These are phyloP conservation scores for Cranoglanis bouderius DNA, from an alignment of 2,113 vertebrate genomes.

Conservation along the genomic window DNA sequence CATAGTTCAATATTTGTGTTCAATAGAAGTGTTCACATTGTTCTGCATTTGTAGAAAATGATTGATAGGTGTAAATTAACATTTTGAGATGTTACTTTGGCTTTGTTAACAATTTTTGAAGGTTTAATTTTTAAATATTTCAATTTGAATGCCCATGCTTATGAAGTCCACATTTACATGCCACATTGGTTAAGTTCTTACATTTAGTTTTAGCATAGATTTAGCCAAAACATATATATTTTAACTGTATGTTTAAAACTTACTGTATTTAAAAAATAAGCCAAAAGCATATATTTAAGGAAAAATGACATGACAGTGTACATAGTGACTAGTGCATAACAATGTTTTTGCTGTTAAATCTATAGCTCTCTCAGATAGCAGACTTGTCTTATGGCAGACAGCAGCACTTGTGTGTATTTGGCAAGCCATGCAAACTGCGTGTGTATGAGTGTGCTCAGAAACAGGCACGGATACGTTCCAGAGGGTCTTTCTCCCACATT, in stretches of 20 bases:
- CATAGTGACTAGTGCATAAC: not conserved
- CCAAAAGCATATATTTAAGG: not conserved
- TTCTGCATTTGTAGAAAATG: not conserved
- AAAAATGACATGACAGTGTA: not conserved
- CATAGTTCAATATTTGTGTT: not conserved
- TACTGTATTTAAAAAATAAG: slow-evolving; percentile 9
- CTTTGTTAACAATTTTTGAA: not conserved
- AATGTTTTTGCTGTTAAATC: slow-evolving; percentile 5
- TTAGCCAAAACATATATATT: not conserved
- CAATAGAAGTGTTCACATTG: not conserved
- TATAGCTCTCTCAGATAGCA: slow-evolving; percentile 3
- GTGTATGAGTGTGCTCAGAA: slow-evolving; percentile 58
- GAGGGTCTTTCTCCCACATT: slow-evolving; percentile 64
- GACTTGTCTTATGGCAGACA: not conserved
- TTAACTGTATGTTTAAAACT: slow-evolving; percentile 10
- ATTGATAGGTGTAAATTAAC: not conserved
- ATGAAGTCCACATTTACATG: not conserved
- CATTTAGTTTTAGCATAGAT: not conserved
- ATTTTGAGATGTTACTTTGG: not conserved
- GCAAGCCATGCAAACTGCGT: slow-evolving; percentile 34
- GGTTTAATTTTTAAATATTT: not conserved
- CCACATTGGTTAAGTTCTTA: not conserved
- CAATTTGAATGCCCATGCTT: not conserved
- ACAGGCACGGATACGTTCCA: slow-evolving; percentile 63
- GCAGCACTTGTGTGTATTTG: slow-evolving; percentile 1